Percentiles rank a stretch among this genome's conserved stretches.
Conservation (phyloP, 2,888 invertebrate genomes). For the Thysanoteuthis rhombus region DNA sequence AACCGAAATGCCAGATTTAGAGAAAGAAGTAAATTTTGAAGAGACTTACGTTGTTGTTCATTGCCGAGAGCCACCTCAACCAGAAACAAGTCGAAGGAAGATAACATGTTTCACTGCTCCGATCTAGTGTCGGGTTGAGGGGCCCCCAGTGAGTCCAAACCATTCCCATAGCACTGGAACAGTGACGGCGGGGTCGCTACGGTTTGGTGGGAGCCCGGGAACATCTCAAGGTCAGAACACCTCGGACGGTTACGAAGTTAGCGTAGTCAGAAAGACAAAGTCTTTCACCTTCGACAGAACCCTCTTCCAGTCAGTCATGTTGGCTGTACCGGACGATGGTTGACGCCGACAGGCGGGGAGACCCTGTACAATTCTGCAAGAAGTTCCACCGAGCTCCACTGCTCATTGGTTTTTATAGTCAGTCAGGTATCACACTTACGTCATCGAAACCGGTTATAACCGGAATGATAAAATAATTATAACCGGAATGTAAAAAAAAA, state of each 20-base stretch:
- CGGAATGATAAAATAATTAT: no score
- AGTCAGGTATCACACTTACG: no score
- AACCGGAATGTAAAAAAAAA: no score
- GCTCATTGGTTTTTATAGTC: not conserved
- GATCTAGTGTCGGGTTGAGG: not conserved
- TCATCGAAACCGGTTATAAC: not conserved
- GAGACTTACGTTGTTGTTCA: not conserved
- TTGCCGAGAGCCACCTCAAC: not conserved
- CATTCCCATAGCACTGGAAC: not conserved
- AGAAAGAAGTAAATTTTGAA: not conserved
- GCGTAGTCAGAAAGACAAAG: not conserved
- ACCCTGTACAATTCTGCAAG: not conserved
- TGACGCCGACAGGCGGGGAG: not conserved
- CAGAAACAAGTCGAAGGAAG: not conserved
- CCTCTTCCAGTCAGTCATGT: constrained; percentile 23
- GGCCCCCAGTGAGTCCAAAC: not conserved
- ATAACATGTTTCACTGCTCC: not conserved
- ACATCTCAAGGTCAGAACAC: constrained; percentile 30
- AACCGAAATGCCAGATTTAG: not conserved
- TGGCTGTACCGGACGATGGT: not conserved
- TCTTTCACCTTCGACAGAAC: not conserved
- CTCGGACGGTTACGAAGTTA: constrained; percentile 27
- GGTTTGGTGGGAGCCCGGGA: not conserved
- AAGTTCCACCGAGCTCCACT: not conserved
- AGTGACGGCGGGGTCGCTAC: constrained; percentile 20